phyloP scores from a whole-genome alignment of 1,140 invertebrate species.

The Physella acuta region DNA sequence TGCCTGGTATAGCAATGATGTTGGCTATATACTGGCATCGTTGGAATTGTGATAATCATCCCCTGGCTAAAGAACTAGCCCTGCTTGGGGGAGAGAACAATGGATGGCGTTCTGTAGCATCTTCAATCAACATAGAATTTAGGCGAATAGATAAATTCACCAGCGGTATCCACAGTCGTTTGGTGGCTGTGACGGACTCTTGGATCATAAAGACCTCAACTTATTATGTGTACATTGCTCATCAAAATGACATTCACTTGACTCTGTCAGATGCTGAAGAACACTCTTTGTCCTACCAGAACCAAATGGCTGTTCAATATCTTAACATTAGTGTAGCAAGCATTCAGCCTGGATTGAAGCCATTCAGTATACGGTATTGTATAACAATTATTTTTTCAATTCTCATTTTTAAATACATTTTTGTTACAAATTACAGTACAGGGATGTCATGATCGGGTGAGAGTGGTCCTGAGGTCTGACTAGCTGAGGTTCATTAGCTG shows the following conservation, averaged over 20 bases:
- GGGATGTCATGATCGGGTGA: too few relatives aligned
- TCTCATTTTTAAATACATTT: too few relatives aligned
- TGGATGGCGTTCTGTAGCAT: slow-evolving; percentile 70
- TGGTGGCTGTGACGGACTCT: slow-evolving; percentile 78
- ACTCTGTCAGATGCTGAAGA: slow-evolving; percentile 75
- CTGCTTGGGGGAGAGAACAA: slow-evolving; percentile 63
- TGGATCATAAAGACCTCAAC: slow-evolving; percentile 86
- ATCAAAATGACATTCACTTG: slow-evolving; percentile 77
- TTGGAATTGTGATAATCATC: slow-evolving; percentile 73
- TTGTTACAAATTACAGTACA: too few relatives aligned
- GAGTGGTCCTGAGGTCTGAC: too few relatives aligned
- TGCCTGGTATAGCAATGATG: slow-evolving; percentile 34
- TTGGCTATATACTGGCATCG: slow-evolving; percentile 67
- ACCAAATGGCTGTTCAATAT: slow-evolving; percentile 70
- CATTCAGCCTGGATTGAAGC: slow-evolving; percentile 52
- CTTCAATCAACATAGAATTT: slow-evolving; percentile 77
- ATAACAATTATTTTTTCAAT: too few relatives aligned
- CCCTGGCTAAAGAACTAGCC: slow-evolving; percentile 70
- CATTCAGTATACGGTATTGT: slow-evolving; percentile 58
- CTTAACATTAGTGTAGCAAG: slow-evolving; percentile 79
- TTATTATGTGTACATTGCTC: slow-evolving; percentile 73
- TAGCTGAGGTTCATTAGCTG: too few relatives aligned
- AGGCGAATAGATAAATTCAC: slow-evolving; percentile 75
- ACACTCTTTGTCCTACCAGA: slow-evolving; percentile 68
- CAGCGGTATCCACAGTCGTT: slow-evolving; percentile 68